phyloP scores from a whole-genome alignment of 2,797 vertebrate species.

The Coreius guichenoti region DNA sequence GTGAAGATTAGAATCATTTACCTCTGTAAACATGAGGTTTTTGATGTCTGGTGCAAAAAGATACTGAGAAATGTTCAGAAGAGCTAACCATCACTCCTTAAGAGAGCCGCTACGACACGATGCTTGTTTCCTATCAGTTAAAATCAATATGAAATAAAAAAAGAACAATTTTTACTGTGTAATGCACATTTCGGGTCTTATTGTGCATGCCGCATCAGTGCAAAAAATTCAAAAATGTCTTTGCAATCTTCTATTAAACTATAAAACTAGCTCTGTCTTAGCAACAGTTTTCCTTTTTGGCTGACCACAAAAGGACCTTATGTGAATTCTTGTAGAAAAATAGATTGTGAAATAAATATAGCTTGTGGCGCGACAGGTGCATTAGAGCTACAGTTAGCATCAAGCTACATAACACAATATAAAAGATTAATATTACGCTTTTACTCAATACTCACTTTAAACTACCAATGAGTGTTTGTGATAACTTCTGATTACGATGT shows the following conservation, averaged over 20 bases:
- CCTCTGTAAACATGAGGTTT: constrained; percentile 4
- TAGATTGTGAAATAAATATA: too few species aligned
- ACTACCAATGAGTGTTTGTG: too few species aligned
- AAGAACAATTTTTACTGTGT: neutral
- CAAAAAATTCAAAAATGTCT: neutral
- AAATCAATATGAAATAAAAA: neutral
- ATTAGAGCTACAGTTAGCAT: too few species aligned
- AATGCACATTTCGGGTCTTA: neutral
- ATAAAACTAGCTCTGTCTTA: neutral
- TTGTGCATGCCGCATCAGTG: neutral
- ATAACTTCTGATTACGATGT: too few species aligned
- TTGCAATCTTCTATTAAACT: neutral
- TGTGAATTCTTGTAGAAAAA: neutral
- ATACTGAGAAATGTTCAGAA: neutral
- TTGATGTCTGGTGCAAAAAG: constrained; percentile 9
- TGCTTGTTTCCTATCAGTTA: neutral
- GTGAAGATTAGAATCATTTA: constrained; percentile 32
- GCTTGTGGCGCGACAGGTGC: too few species aligned
- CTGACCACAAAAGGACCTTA: neutral
- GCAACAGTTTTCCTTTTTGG: neutral
- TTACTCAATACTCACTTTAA: too few species aligned
- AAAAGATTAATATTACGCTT: too few species aligned
- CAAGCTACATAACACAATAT: too few species aligned
- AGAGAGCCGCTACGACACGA: neutral
- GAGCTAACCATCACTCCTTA: neutral